These are phyloP conservation scores for Phyto melanocephala DNA, from an alignment of 2,888 invertebrate species.

Conservation along the genomic window DNA sequence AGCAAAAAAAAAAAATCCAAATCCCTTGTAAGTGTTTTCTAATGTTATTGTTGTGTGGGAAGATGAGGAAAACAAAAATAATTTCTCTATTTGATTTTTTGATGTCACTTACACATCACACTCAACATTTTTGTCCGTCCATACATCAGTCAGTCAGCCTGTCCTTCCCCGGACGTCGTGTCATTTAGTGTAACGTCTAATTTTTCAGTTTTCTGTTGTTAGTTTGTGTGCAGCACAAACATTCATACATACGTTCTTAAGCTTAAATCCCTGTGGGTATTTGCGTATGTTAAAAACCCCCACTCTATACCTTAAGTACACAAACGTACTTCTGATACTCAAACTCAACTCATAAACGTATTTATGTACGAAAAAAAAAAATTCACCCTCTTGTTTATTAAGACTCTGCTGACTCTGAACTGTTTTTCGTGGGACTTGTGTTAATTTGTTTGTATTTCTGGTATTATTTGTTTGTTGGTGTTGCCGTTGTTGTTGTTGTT, in stretches of 20 bases:
- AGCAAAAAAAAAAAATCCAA: slow-evolving; percentile 1
- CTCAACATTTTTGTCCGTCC: slow-evolving; percentile 6
- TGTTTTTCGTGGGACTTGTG: slow-evolving; percentile 58
- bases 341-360: background rate
- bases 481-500: slow-evolving; percentile 34
- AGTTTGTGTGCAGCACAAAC: too few relatives aligned
- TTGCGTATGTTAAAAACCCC: slow-evolving; percentile 51
- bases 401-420: background rate
- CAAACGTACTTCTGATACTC: background rate
- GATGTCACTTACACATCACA: slow-evolving; percentile 66
- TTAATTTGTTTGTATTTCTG: slow-evolving; percentile 65
- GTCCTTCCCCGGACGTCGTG: slow-evolving; percentile 34
- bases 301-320: background rate
- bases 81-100: slow-evolving; percentile 65
- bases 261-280: slow-evolving; percentile 63
- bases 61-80: slow-evolving; percentile 40
- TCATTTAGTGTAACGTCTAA: slow-evolving; percentile 58
- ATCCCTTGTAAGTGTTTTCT: slow-evolving; percentile 62
- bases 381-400: slow-evolving; percentile 51
- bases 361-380: slow-evolving; percentile 23
- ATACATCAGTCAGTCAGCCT: background rate
- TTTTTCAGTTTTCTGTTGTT: slow-evolving; percentile 50
- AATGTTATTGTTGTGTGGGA: slow-evolving; percentile 52
- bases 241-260: slow-evolving; percentile 54
- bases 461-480: slow-evolving; percentile 58